Evolutionary conservation across 2,113 vertebrate genomes (phyloP), one percentile per base, ranked within the genome.

Genomic region (Dicentrarchus labrax): DNA sequence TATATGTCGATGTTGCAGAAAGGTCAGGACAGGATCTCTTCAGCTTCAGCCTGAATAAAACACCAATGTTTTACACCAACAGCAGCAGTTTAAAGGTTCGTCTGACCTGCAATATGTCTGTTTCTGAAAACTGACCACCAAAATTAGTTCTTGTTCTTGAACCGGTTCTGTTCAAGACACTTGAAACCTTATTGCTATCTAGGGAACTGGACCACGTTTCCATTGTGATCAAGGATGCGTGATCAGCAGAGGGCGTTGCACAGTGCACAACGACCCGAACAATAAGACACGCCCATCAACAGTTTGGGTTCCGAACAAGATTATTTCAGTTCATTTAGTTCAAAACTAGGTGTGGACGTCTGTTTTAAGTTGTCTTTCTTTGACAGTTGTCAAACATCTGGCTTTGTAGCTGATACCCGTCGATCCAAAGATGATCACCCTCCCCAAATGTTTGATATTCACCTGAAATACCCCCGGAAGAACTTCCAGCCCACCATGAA

Each of bases 381-480:
- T 53, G 67, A 39, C 67, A 70, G 19, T 30, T 53, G 30, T 53
- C 30, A 57, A 43, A 56, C 36, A 56, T 22, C 69, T 56, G 50
- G 12, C 50, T 54, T 71, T 16, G 41, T 10, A 17, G 4, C 51
- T 41, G 12, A 22, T 24, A 43, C 8, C 41, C 0, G 3, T 30
- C 22, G 5, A n/a, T 70, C 10, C 38, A 39, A 21, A 39, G 39
- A 36, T 36, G 4, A 30, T 70, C 67, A 54, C 11, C 36, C 36
- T 41, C 1, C 30, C 4, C 48, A 68, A 36, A 36, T 51, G 24
- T 51, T 12, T 38, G 24, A 68, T n/a, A 53, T 19, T 53, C 9
- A 68, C 19, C 10, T 38, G 11, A 57, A 57, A 8, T 24, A 22
- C 21, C 54, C 57, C 13, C 4, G 13, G n/a, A 59, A 59, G 24